Conservation (phyloP, 2,888 invertebrate genomes). For the Fragum whitleyi region DNA sequence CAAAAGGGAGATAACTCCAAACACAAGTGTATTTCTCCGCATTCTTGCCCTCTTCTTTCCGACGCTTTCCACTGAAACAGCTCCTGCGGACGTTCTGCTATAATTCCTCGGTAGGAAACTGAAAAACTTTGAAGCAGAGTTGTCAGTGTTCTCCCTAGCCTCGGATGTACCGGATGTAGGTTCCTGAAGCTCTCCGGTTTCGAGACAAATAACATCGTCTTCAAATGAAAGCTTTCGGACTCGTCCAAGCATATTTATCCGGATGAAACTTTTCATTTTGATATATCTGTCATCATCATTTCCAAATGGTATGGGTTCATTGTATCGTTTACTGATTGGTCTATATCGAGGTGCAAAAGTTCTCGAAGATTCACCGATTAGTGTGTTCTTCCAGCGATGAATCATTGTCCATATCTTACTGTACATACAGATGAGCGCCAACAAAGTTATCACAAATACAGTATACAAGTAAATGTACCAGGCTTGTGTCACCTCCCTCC, state of each 20-base stretch:
- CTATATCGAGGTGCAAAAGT: not conserved
- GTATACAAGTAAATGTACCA: constrained; percentile 40
- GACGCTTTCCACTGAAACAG: not conserved
- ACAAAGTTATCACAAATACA: constrained; percentile 29
- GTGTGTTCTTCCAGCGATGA: constrained; percentile 24
- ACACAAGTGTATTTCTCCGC: constrained; percentile 43
- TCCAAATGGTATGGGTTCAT: constrained; percentile 7
- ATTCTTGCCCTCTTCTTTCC: constrained; percentile 33
- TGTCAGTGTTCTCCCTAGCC: not conserved
- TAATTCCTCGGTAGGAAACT: not conserved
- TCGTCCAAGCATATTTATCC: not conserved
- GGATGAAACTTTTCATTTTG: constrained; percentile 10
- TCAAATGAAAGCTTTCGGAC: constrained; percentile 13
- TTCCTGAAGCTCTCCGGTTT: not conserved
- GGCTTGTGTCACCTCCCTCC: not conserved
- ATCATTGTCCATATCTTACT: constrained; percentile 31
- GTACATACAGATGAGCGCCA: constrained; percentile 27
- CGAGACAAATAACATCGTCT: not conserved
- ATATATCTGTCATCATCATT: not conserved
- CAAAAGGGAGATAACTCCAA: constrained; percentile 38
- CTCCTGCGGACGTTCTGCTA: constrained; percentile 1
- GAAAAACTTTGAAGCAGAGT: not conserved
- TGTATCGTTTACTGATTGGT: not conserved
- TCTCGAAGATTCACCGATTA: constrained; percentile 30
- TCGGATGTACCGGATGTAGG: not conserved